phyloP scores from a whole-genome alignment of 2,888 invertebrate genomes.

The Yponomeuta evonymella region DNA sequence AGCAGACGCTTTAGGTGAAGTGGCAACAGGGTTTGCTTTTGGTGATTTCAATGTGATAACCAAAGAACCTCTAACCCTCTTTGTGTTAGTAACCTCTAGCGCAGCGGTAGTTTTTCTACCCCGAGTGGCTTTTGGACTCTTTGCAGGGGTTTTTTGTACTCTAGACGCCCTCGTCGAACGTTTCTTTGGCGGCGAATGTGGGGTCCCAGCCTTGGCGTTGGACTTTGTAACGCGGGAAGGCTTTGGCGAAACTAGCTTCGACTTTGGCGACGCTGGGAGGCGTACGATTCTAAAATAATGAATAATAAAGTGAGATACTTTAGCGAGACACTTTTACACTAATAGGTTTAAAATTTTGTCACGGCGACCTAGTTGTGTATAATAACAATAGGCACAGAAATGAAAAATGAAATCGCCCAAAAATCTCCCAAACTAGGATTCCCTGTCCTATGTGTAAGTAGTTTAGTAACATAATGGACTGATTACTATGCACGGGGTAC shows the following conservation, averaged over 20 bases:
- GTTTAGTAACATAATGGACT: no score
- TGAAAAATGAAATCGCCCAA: no score
- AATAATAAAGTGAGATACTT: no score
- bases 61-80: constrained; percentile 35
- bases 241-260: constrained; percentile 4
- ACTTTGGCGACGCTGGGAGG: background rate
- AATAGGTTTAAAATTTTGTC: no score
- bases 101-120: constrained; percentile 19
- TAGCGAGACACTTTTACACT: no score
- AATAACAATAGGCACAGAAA: no score
- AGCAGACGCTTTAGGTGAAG: background rate
- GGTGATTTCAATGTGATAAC: constrained; percentile 46
- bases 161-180: constrained; percentile 6
- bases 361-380: no score
- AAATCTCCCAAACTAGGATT: no score
- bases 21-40: constrained; percentile 26
- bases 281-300: background rate
- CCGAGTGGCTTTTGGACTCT: constrained; percentile 12
- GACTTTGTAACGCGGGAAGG: background rate
- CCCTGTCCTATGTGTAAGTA: no score
- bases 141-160: constrained; percentile 28
- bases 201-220: background rate
- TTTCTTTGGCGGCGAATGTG: constrained; percentile 5
- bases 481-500: no score
- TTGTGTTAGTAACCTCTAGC: constrained; percentile 24